Evolutionary conservation across 2,888 invertebrate genomes (phyloP), one percentile per base, ranked within the genome.

Genomic region (Diabrotica balteata): DNA sequence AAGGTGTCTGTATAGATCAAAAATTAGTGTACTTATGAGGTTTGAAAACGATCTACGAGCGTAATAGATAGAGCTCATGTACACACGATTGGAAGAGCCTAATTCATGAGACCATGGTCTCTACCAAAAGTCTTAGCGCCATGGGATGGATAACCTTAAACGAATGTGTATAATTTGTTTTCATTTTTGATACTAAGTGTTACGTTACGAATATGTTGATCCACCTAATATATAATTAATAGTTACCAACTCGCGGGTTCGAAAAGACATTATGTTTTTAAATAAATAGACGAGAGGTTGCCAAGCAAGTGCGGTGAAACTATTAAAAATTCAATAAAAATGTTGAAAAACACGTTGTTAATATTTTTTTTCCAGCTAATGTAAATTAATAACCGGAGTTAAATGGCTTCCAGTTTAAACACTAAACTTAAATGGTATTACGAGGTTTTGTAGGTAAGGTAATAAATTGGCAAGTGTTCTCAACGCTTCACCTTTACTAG

Each of bases 371-470:
- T 64, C 52, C 45, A 11, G 61, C 69, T 72, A 72, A 72, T 72
- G 70, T 69, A 66, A 71, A 68, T 73, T 73, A 73, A 71, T 71
- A 73, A 66, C 64, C 59, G 62, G 69, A 66, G 66, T 66, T 72
- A 70, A 72, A 64, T 72, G 72, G 67, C 73, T 72, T 75, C 68
- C 69, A 70, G 70, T 69, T 71, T 71, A 73, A 70, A 69, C 69
- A 73, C 68, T 64, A 49, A 43, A 57, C 59, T 61, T 70, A 73
- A 74, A 74, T 73, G 69, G 69, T 72, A 55, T 63, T 62, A 72
- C 65, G 8, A 9, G n/a, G 45, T 71, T 73, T 73, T 66, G 66
- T 68, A 66, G 62, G 53, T 71, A 73, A 71, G 60, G 71, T 70
- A 69, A 67, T 74, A 71, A 73, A 73, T 70, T 55, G n/a, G 61